Conservation (phyloP, 2,797 vertebrate genomes). For the Esox lucius region DNA sequence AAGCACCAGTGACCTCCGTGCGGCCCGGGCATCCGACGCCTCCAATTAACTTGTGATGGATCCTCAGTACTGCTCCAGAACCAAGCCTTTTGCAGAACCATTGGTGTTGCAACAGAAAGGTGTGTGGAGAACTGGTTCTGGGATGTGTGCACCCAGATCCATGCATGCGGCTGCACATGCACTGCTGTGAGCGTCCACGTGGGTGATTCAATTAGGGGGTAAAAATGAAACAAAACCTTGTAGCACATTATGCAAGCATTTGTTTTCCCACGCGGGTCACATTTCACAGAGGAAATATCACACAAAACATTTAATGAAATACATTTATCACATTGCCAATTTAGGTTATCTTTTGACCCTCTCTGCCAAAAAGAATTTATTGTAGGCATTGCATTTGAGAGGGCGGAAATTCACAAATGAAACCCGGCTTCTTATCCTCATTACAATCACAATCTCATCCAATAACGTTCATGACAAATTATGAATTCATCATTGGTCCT, state of each 20-base stretch:
- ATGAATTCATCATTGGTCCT: conserved; percentile 62
- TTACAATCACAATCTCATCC: conserved; percentile 44
- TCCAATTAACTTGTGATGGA: conserved; percentile 54
- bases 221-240: not conserved
- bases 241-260: not conserved
- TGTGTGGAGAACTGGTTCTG: not conserved
- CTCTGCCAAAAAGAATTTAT: conserved; percentile 44
- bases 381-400: conserved; percentile 37
- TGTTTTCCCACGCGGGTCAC: not conserved
- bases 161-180: not conserved
- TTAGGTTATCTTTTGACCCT: conserved; percentile 26
- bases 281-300: not conserved
- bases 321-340: conserved; percentile 58
- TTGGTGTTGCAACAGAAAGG: conserved; percentile 21
- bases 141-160: not conserved
- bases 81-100: conserved; percentile 29
- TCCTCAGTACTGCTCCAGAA: conserved; percentile 40
- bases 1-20: conserved; percentile 29
- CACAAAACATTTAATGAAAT: conserved; percentile 40
- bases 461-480: conserved; percentile 57
- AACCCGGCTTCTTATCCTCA: conserved; percentile 58
- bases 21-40: conserved; percentile 39
- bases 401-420: conserved; percentile 34
- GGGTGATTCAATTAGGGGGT: not conserved
- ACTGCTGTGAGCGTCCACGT: not conserved